A percentile compares a stretch with the other conserved stretches of the same genome.
Conservation (phyloP, 2,888 invertebrate species). For the Penaeus monodon region DNA sequence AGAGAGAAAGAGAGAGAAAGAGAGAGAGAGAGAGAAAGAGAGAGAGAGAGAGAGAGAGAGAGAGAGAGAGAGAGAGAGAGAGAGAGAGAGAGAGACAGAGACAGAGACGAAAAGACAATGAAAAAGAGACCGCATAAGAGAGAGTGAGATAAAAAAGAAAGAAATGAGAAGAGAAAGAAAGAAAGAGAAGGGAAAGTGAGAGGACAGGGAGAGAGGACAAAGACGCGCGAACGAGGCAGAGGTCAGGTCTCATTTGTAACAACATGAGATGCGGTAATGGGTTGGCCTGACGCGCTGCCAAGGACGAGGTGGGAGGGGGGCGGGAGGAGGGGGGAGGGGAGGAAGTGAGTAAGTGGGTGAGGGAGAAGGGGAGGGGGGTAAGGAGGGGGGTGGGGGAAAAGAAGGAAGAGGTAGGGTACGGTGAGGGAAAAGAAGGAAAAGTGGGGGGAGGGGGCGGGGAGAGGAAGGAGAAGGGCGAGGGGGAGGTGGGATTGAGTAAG, state of each 20-base stretch:
- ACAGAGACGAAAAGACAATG: too few relatives aligned
- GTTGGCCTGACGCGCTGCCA: too few relatives aligned
- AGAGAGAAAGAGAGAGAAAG: conserved; percentile 17
- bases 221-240: too few relatives aligned
- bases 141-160: too few relatives aligned
- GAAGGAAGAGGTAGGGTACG: neutral
- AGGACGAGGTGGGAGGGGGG: neutral
- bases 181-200: too few relatives aligned
- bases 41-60: conserved; percentile 8
- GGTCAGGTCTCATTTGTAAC: too few relatives aligned
- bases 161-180: too few relatives aligned
- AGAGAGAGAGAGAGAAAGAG: conserved; percentile 12
- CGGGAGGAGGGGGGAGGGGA: neutral
- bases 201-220: too few relatives aligned
- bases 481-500: neutral
- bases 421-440: neutral
- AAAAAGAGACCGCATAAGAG: too few relatives aligned
- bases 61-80: conserved; percentile 1
- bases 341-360: neutral
- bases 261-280: too few relatives aligned
- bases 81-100: neutral
- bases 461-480: neutral
- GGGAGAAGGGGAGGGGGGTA: neutral
- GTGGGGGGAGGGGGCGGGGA: neutral
- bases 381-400: neutral